phyloP scores from a whole-genome alignment of 2,888 invertebrate species.

The Chaitophorus viminalis region DNA sequence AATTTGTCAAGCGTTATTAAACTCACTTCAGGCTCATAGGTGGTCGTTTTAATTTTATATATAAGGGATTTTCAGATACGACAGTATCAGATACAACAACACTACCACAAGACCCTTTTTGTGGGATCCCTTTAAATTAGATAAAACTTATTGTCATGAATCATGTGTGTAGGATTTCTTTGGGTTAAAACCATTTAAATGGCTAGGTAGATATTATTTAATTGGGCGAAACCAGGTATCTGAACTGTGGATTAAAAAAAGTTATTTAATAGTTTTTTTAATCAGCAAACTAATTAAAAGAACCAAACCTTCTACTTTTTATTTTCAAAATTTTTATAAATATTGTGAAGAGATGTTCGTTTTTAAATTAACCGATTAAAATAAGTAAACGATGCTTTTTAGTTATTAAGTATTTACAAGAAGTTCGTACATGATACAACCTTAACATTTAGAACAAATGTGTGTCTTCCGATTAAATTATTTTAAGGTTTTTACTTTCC shows the following conservation, averaged over 20 bases:
- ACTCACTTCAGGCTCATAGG: conserved; percentile 4
- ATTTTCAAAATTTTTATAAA: conserved; percentile 9
- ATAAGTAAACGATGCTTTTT: background rate
- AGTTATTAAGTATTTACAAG: background rate
- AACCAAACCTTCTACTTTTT: background rate
- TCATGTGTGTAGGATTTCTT: conserved; percentile 29
- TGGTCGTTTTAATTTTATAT: conserved; percentile 47
- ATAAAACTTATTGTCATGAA: conserved; percentile 34
- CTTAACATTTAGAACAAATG: background rate
- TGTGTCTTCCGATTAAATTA: conserved; percentile 5
- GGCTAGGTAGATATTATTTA: background rate
- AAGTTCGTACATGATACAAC: background rate
- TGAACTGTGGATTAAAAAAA: background rate
- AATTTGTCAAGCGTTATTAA: conserved; percentile 54
- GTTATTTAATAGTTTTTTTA: conserved; percentile 16
- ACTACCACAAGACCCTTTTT: conserved; percentile 27
- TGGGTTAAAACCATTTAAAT: background rate
- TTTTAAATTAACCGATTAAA: conserved; percentile 1
- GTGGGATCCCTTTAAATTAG: conserved; percentile 28
- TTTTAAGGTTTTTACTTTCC: background rate
- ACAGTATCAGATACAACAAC: background rate
- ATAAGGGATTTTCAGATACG: background rate
- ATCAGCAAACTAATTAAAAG: background rate
- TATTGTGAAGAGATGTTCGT: conserved; percentile 12
- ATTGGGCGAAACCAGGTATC: background rate